Conservation (phyloP, 2,888 invertebrate species). For the Drosophila tanythrix region DNA sequence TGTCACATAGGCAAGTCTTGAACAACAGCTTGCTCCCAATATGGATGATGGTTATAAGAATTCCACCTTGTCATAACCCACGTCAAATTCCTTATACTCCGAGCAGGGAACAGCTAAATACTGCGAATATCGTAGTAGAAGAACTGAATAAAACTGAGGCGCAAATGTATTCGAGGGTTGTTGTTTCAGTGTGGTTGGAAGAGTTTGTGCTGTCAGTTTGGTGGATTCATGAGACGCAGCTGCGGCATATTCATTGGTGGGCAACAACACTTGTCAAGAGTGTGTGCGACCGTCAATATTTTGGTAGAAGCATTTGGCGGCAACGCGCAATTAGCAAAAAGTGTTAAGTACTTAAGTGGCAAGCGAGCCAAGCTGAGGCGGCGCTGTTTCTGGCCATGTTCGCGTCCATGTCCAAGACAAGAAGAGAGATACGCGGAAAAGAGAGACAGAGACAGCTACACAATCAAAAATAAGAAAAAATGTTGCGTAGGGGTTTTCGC, state of each 20-base stretch:
- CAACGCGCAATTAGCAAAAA: conserved; percentile 78
- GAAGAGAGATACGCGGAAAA: background rate
- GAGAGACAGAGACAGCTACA: conserved; percentile 5
- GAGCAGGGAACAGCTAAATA: background rate
- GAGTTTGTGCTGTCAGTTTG: conserved; percentile 52
- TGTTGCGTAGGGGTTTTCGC: conserved; percentile 74
- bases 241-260: conserved; percentile 50
- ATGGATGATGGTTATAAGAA: conserved; percentile 29
- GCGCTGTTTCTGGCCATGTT: conserved; percentile 47
- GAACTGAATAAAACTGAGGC: conserved; percentile 36
- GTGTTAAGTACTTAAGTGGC: conserved; percentile 82
- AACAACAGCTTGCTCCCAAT: conserved; percentile 27
- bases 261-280: conserved; percentile 66
- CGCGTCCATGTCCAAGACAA: conserved; percentile 29
- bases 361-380: conserved; percentile 57
- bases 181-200: conserved; percentile 32
- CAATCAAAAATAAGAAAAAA: conserved; percentile 22
- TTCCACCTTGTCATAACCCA: conserved; percentile 37
- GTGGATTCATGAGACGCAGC: conserved; percentile 45
- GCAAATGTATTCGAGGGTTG: conserved; percentile 41
- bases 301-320: conserved; percentile 71
- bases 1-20: conserved; percentile 8
- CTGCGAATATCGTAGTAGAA: background rate
- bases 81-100: conserved; percentile 24
- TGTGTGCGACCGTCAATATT: conserved; percentile 60